phyloP scores from a whole-genome alignment of 2,888 invertebrate species.

The Subacronicta megacephala region DNA sequence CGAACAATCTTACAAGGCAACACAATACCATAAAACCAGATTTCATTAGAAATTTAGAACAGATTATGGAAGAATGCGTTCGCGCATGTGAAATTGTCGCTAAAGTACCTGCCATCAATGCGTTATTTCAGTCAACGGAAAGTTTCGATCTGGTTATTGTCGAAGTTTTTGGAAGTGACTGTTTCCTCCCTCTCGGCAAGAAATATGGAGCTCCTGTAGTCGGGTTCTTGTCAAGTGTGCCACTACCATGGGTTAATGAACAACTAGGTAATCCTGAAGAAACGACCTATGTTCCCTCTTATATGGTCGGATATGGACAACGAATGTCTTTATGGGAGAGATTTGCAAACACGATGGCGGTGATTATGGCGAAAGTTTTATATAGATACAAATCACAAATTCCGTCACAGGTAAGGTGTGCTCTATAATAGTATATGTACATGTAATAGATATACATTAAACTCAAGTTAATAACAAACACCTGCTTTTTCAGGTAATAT shows the following conservation, averaged over 20 bases:
- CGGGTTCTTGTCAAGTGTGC: constrained; percentile 86
- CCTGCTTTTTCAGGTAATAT: constrained; percentile 73
- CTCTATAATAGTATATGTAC: constrained; percentile 14
- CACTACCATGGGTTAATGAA: constrained; percentile 89
- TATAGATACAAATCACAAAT: constrained; percentile 81
- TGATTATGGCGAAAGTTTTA: constrained; percentile 76
- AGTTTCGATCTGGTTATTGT: constrained; percentile 82
- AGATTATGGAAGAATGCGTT: constrained; percentile 85
- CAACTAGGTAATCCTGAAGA: constrained; percentile 89
- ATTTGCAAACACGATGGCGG: constrained; percentile 81
- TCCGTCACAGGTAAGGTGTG: constrained; percentile 76
- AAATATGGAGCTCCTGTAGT: constrained; percentile 88
- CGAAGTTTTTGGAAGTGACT: constrained; percentile 89
- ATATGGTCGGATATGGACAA: constrained; percentile 86
- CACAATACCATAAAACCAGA: constrained; percentile 77
- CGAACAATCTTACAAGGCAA: constrained; percentile 78
- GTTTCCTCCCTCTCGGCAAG: constrained; percentile 88
- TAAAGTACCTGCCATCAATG: constrained; percentile 75
- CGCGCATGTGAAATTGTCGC: constrained; percentile 83
- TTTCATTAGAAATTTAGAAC: constrained; percentile 78
- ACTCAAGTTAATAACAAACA: constrained; percentile 7
- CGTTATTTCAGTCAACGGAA: constrained; percentile 75
- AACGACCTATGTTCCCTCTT: constrained; percentile 88
- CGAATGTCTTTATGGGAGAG: constrained; percentile 86
- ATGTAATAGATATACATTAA: background rate